Evolutionary conservation across 2,113 vertebrate species (phyloP).

Genomic region (Bostrychus sinensis): DNA sequence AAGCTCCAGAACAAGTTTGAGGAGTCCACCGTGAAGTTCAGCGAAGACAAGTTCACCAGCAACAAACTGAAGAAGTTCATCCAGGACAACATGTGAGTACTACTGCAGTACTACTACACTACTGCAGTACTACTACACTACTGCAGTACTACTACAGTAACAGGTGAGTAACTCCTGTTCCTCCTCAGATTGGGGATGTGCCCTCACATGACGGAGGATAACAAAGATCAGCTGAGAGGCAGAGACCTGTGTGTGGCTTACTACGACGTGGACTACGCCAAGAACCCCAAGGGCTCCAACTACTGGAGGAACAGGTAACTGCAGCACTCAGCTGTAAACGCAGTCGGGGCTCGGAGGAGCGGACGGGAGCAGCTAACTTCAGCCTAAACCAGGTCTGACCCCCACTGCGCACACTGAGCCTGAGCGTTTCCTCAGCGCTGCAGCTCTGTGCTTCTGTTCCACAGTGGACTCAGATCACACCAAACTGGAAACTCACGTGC

Average conservation of each 20-base stretch:
- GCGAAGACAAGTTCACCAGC: conserved; percentile 87
- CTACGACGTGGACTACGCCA: conserved; percentile 95
- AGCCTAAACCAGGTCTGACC: no score
- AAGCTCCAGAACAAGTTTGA: conserved; percentile 93
- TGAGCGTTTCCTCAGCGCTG: no score
- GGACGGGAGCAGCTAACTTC: no score
- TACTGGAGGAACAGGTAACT: conserved; percentile 97
- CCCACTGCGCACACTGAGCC: no score
- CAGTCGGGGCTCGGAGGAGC: no score
- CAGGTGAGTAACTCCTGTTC: neutral
- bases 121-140: neutral
- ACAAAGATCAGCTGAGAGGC: conserved; percentile 92
- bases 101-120: neutral
- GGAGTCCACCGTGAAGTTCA: conserved; percentile 82
- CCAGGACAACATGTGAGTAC: conserved; percentile 94
- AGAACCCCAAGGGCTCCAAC: conserved; percentile 97
- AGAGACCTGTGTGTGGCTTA: conserved; percentile 94
- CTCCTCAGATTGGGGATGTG: conserved; percentile 91
- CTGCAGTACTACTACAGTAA: neutral
- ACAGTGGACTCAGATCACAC: no score
- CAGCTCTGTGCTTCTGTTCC: no score
- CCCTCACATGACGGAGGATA: conserved; percentile 96
- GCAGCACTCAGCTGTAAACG: no score
- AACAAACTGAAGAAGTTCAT: conserved; percentile 93
- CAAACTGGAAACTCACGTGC: no score